These are phyloP conservation scores for Dasypogon diadema DNA, from an alignment of 2,888 invertebrate genomes.

Conservation along the genomic window DNA sequence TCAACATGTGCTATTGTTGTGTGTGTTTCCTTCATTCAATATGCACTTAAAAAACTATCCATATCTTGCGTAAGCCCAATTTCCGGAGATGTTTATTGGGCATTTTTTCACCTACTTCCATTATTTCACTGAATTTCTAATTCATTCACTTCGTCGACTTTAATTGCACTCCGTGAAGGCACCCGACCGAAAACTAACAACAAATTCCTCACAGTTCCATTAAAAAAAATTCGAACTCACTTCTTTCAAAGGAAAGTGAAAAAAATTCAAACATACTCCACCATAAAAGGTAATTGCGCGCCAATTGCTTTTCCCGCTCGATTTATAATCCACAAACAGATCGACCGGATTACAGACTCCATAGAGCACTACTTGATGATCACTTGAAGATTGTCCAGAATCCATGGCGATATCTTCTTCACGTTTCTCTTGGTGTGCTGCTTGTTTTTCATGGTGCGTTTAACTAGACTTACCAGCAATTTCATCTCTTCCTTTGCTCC, in stretches of 20 bases:
- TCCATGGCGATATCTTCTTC: neutral
- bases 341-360: neutral
- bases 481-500: constrained; percentile 61
- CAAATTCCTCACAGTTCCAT: neutral
- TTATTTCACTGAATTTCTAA: neutral
- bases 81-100: neutral
- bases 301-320: neutral
- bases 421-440: neutral
- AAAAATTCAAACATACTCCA: neutral
- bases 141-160: neutral
- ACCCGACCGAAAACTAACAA: constrained; percentile 1
- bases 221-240: neutral
- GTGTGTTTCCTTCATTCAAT: too few species aligned
- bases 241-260: neutral
- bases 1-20: too few species aligned
- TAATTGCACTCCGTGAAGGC: neutral
- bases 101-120: too few species aligned
- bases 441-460: neutral
- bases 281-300: constrained; percentile 5
- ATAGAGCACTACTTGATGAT: neutral
- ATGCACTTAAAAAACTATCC: neutral
- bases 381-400: neutral
- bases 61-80: neutral
- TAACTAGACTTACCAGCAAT: constrained; percentile 64
- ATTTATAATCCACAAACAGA: neutral